Conservation (phyloP, 2,797 vertebrate species). For the Benthosema pterotum region DNA sequence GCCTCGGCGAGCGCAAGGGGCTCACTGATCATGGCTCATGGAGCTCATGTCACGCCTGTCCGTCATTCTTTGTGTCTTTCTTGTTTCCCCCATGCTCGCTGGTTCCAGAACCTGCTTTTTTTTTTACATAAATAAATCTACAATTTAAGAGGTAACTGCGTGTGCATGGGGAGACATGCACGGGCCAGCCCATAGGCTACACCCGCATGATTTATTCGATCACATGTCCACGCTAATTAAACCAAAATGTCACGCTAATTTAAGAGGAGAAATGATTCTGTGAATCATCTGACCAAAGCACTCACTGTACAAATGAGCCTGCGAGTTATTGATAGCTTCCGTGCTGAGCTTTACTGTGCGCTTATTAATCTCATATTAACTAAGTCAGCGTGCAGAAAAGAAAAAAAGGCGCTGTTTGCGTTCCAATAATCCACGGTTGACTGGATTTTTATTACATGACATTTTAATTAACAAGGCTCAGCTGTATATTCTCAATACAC, state of each 20-base stretch:
- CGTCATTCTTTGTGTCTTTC: constrained; percentile 7
- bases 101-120: constrained; percentile 7
- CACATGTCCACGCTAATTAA: constrained; percentile 35
- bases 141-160: constrained; percentile 31
- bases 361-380: constrained; percentile 9
- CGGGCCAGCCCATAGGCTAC: constrained; percentile 7
- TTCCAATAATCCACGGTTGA: constrained; percentile 22
- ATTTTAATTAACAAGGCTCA: constrained; percentile 27
- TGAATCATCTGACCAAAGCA: constrained; percentile 31
- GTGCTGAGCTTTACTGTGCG: constrained; percentile 14
- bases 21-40: constrained; percentile 35
- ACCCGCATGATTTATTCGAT: constrained; percentile 35
- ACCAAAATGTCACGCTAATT: constrained; percentile 38
- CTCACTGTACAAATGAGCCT: constrained; percentile 11
- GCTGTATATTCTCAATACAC: constrained; percentile 23
- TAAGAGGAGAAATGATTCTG: constrained; percentile 26
- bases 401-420: neutral
- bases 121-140: constrained; percentile 4
- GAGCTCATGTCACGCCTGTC: neutral
- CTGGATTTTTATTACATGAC: constrained; percentile 15
- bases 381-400: neutral
- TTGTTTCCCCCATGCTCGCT: neutral
- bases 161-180: constrained; percentile 22
- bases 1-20: constrained; percentile 15
- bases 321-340: constrained; percentile 6